phyloP scores from a whole-genome alignment of 2,888 invertebrate genomes.

The Cerastis rubricosa region DNA sequence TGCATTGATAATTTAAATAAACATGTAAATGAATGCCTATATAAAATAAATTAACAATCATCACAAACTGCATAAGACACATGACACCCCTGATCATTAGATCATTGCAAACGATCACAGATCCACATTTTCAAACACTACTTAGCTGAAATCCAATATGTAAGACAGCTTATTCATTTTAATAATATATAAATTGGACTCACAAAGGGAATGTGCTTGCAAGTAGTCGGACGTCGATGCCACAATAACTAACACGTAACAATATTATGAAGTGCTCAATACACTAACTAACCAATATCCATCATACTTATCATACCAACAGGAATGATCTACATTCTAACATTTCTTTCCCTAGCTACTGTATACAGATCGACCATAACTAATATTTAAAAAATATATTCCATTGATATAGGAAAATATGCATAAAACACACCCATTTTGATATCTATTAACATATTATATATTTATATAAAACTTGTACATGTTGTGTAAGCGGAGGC shows the following conservation, averaged over 20 bases:
- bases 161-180: conserved; percentile 24
- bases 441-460: conserved; percentile 67
- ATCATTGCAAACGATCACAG: conserved; percentile 62
- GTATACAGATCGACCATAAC: conserved; percentile 75
- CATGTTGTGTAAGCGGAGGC: conserved; percentile 76
- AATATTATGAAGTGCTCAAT: conserved; percentile 65
- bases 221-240: conserved; percentile 44
- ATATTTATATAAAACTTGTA: conserved; percentile 69
- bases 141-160: conserved; percentile 41
- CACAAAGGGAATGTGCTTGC: conserved; percentile 57
- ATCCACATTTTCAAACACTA: conserved; percentile 53
- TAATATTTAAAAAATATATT: conserved; percentile 87
- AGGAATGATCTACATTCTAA: conserved; percentile 63
- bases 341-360: conserved; percentile 82
- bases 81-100: conserved; percentile 53
- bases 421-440: conserved; percentile 78
- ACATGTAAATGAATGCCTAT: not conserved
- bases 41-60: conserved; percentile 8
- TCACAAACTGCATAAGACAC: conserved; percentile 21
- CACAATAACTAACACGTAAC: conserved; percentile 63
- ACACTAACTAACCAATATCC: conserved; percentile 48
- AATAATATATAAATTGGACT: conserved; percentile 42
- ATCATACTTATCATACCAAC: conserved; percentile 55
- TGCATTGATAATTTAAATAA: not conserved
- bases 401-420: conserved; percentile 81